Base-by-base conservation (phyloP, 2,113 vertebrate genomes). In the Urocitellus parryii region DNA sequence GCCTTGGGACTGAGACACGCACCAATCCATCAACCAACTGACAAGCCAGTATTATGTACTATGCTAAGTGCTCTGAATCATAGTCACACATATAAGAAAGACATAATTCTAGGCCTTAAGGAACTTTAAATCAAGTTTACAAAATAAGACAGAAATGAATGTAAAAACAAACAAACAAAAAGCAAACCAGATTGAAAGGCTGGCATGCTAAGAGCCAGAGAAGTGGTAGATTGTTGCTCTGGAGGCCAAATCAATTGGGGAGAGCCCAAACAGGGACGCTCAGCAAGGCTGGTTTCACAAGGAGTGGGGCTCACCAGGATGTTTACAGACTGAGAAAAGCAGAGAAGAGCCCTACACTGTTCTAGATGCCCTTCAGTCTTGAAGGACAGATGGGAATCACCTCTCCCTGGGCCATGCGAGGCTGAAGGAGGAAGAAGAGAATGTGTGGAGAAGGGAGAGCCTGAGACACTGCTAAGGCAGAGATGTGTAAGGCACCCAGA, bases 101-200 rank as follows among this genome's bases (percentile, higher is more conserved):
- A 39, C n/a, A 72, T 6, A 94, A 92, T 90, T 92, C 39, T 88
- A 95, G 84, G 72, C 45, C 81, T 81, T 67, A 48, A 53, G 56
- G 65, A 83, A 86, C 37, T 94, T 78, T 86, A 92, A 87, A 88
- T 79, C 72, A 72, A 76, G 73, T 63, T 92, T 90, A 94, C 51
- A 96, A 95, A 97, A 81, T 5, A 90, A 92, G 78, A 77, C 27
- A 83, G 45, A 96, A 92, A 90, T 65, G 7, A 83, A 80, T 70
- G 79, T 61, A 51, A 91, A 79, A 96, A 16, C 85, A 76, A 93
- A 88, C n/a, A n/a, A n/a, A n/a, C n/a, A 56, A 48, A 90, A 24
- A 16, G 32, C 32, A 83, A 96, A 72, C 37, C 11, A 53, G 27
- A 84, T 0, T 27, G 63, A 96, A 82, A 42, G 73, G 8, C 1